Evolutionary conservation across 2,888 invertebrate genomes (phyloP).

Genomic region (Synanthedon formicaeformis): DNA sequence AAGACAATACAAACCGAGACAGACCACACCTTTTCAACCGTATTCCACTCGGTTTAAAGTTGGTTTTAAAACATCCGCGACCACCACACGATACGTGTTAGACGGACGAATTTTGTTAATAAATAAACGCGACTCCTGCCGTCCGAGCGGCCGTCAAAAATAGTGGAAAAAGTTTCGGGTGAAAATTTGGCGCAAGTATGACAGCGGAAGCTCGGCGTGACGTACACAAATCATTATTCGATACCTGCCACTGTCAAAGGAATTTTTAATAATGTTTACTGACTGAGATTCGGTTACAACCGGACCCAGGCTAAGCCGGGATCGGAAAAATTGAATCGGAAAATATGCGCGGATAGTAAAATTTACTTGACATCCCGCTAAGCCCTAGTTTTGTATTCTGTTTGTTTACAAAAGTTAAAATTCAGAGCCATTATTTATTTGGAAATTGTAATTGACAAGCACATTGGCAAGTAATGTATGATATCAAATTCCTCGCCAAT

Average conservation of each 20-base stretch:
- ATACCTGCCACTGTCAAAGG: conserved; percentile 55
- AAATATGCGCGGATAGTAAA: conserved; percentile 18
- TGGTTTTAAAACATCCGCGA: conserved; percentile 13
- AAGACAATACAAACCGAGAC: conserved; percentile 20
- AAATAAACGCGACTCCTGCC: conserved; percentile 63
- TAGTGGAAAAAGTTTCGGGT: conserved; percentile 42
- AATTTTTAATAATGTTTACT: conserved; percentile 63
- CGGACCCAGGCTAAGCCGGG: conserved; percentile 20
- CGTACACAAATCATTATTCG: conserved; percentile 61
- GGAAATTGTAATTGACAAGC: no score
- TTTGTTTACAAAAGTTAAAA: conserved; percentile 12
- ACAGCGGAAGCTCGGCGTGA: conserved; percentile 48
- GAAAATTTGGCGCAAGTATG: conserved; percentile 66
- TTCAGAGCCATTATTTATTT: no score
- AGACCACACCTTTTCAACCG: conserved; percentile 21
- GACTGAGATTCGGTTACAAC: conserved; percentile 40
- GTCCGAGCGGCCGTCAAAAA: conserved; percentile 49
- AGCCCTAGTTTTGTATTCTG: conserved; percentile 35
- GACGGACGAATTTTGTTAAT: conserved; percentile 67
- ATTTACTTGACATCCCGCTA: conserved; percentile 27
- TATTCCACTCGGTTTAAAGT: conserved; percentile 22
- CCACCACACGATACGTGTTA: conserved; percentile 32
- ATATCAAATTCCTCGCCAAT: no score
- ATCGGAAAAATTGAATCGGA: conserved; percentile 19
- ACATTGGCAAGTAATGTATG: no score